These are phyloP conservation scores for Saguinus imperator DNA, from an alignment of 2,113 vertebrate genomes.

Conservation along the genomic window DNA sequence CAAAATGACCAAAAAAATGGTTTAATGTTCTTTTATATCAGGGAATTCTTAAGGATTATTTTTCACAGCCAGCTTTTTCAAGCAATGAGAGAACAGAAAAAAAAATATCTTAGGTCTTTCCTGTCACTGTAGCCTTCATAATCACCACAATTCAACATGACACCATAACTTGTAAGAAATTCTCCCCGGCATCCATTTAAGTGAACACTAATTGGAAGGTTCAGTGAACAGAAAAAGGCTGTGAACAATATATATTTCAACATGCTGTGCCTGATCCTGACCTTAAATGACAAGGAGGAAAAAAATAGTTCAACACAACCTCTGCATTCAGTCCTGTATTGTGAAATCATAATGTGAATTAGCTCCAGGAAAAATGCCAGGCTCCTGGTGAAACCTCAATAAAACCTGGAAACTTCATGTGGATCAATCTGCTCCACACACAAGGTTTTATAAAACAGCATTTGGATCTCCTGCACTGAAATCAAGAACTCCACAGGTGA, in stretches of 20 bases:
- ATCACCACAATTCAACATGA: conserved; percentile 67
- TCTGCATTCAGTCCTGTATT: conserved; percentile 45
- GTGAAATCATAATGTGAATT: conserved; percentile 8
- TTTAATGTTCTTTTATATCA: conserved; percentile 63
- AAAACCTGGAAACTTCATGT: background rate
- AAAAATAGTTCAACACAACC: conserved; percentile 40
- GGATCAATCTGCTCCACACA: background rate
- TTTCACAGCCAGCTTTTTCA: conserved; percentile 64
- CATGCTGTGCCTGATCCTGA: conserved; percentile 47
- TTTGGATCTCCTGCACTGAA: background rate
- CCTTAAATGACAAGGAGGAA: conserved; percentile 40
- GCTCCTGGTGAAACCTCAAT: background rate
- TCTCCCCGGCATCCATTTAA: conserved; percentile 75
- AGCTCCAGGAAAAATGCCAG: background rate
- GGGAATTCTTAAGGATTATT: conserved; percentile 57
- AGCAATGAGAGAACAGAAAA: background rate
- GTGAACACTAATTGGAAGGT: conserved; percentile 82
- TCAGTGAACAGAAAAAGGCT: conserved; percentile 76
- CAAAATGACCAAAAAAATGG: conserved; percentile 40
- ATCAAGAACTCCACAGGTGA: too few relatives aligned
- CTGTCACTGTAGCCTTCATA: conserved; percentile 72
- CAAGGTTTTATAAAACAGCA: background rate
- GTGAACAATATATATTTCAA: conserved; percentile 78
- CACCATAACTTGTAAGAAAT: conserved; percentile 72
- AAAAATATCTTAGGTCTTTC: conserved; percentile 66